A percentile compares a stretch with the other conserved stretches of the same genome.
Conservation (phyloP, 2,888 invertebrate species). For the Andrena haemorrhoa region DNA sequence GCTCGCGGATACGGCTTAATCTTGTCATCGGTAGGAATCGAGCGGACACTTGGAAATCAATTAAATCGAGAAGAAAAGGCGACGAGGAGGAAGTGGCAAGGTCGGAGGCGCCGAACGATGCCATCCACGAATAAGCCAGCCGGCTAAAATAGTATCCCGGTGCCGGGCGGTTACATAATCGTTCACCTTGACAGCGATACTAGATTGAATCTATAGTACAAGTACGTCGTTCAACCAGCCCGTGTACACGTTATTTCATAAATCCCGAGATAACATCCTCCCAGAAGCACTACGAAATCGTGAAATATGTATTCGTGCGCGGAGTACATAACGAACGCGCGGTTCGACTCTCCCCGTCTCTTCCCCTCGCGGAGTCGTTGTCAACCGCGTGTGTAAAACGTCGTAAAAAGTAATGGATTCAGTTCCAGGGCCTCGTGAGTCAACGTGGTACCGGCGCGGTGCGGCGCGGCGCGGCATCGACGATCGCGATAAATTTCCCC, state of each 20-base stretch:
- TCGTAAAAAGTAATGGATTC: constrained; percentile 54
- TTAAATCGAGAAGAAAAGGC: not conserved
- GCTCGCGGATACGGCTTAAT: not conserved
- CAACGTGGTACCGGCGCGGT: constrained; percentile 4
- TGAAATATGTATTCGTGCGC: constrained; percentile 43
- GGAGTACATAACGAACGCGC: constrained; percentile 26
- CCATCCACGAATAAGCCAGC: constrained; percentile 20
- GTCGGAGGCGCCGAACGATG: constrained; percentile 8
- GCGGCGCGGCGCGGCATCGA: constrained; percentile 8
- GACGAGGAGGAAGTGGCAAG: not conserved
- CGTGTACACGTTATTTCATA: constrained; percentile 46
- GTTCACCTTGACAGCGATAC: constrained; percentile 54
- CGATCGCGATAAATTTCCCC: constrained; percentile 64
- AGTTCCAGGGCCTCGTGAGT: constrained; percentile 35
- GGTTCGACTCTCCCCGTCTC: not conserved
- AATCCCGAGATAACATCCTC: constrained; percentile 49
- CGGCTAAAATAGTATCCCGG: constrained; percentile 19
- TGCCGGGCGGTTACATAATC: constrained; percentile 40
- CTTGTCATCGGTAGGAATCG: not conserved
- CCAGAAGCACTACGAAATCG: constrained; percentile 27
- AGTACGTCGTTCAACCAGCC: constrained; percentile 32
- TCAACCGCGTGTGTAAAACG: constrained; percentile 28
- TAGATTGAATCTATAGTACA: constrained; percentile 50
- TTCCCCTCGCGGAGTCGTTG: constrained; percentile 10
- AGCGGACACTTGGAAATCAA: constrained; percentile 20